Conservation (phyloP, 2,113 vertebrate genomes). For the Cricetomys ansorgei region DNA sequence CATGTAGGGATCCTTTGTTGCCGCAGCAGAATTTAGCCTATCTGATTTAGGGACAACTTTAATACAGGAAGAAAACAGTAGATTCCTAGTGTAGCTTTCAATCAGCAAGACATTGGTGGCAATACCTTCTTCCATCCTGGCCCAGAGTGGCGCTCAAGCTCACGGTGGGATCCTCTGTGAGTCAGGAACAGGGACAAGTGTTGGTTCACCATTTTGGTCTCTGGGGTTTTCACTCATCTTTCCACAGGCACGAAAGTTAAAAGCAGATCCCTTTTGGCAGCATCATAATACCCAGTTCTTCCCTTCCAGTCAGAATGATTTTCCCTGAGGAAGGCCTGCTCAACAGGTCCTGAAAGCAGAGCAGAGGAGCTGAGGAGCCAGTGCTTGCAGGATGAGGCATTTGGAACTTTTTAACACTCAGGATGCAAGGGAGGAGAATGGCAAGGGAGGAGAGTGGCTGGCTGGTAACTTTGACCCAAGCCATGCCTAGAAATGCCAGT, state of each 20-base stretch:
- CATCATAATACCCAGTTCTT: background rate
- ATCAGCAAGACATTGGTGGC: background rate
- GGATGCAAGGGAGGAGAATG: too few relatives aligned
- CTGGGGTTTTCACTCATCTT: background rate
- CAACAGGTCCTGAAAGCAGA: background rate
- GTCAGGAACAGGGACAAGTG: background rate
- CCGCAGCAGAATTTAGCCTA: background rate
- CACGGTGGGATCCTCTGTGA: background rate
- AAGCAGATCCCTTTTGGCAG: background rate
- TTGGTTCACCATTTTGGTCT: background rate
- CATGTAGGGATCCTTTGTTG: background rate
- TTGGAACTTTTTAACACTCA: background rate
- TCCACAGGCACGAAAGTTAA: background rate
- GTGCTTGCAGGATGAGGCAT: background rate
- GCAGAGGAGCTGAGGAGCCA: background rate
- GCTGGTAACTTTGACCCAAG: slow-evolving; percentile 21
- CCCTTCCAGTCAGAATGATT: background rate
- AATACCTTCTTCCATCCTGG: background rate
- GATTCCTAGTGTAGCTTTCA: background rate
- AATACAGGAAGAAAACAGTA: background rate
- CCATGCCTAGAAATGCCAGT: background rate
- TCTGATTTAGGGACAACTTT: background rate
- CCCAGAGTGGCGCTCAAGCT: background rate
- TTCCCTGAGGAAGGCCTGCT: background rate
- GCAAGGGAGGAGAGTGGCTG: background rate